A percentile compares a stretch with the other conserved stretches of the same genome.
Evolutionary conservation across 2,888 invertebrate genomes (phyloP).

Genomic region (Biston betularia): DNA sequence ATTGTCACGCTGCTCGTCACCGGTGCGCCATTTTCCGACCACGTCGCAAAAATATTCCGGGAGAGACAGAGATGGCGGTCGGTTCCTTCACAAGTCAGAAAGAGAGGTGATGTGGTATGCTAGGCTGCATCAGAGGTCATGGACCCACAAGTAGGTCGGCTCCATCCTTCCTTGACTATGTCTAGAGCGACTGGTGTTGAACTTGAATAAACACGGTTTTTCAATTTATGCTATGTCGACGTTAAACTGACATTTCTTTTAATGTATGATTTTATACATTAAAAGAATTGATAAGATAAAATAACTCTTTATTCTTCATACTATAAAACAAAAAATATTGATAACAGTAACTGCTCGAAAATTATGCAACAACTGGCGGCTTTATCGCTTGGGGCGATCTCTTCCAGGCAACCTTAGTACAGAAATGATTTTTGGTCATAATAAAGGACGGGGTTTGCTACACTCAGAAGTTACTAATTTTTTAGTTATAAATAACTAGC

Average conservation of each 20-base stretch:
- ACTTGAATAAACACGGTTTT: constrained; percentile 85
- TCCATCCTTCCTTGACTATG: constrained; percentile 80
- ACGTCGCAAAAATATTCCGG: constrained; percentile 84
- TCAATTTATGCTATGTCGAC: constrained; percentile 42
- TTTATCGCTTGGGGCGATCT: too few species aligned
- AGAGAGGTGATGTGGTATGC: constrained; percentile 62
- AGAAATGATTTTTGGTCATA: too few species aligned
- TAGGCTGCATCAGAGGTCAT: constrained; percentile 83
- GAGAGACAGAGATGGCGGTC: constrained; percentile 68
- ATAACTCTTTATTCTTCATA: background rate
- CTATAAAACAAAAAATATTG: too few species aligned
- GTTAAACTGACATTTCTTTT: constrained; percentile 5
- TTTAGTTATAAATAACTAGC: too few species aligned
- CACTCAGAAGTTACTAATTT: too few species aligned
- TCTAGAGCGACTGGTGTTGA: constrained; percentile 71
- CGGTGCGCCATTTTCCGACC: constrained; percentile 71
- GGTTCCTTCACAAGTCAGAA: constrained; percentile 49
- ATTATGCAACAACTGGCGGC: too few species aligned
- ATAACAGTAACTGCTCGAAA: too few species aligned
- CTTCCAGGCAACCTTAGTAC: too few species aligned
- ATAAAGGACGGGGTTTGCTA: too few species aligned
- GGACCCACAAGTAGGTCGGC: constrained; percentile 85
- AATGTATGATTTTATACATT: background rate
- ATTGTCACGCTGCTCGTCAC: constrained; percentile 67
- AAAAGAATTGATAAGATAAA: too few species aligned